Evolutionary conservation across 2,797 vertebrate species (phyloP).

Genomic region (Naso thynnoides): DNA sequence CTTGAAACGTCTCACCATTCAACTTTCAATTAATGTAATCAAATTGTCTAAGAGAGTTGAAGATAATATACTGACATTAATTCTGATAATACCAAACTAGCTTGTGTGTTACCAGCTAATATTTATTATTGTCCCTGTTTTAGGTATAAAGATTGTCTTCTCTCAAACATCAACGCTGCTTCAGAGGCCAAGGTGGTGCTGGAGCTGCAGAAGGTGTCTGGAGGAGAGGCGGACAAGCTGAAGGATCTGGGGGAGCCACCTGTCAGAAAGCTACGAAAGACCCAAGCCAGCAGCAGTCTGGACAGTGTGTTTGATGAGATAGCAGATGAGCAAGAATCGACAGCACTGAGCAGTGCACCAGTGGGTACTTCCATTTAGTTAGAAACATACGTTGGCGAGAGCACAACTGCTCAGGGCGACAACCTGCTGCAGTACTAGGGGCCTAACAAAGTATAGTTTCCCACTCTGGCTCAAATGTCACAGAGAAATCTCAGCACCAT

Average conservation of each 20-base stretch:
- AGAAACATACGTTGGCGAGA: conserved; percentile 4
- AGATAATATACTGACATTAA: no score
- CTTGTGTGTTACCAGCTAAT: background rate
- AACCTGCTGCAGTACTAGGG: background rate
- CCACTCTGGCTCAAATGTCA: background rate
- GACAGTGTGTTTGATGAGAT: conserved; percentile 6
- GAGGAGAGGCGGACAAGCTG: conserved; percentile 6
- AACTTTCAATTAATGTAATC: no score
- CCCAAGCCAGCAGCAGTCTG: background rate
- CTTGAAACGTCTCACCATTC: no score
- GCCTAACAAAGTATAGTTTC: background rate
- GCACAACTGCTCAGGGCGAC: background rate
- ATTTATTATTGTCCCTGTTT: conserved; percentile 4
- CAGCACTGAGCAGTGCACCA: no score
- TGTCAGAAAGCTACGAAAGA: conserved; percentile 11
- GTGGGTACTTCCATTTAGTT: background rate
- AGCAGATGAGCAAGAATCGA: conserved; percentile 13
- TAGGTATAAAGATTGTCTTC: conserved; percentile 11
- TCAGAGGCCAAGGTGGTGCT: background rate
- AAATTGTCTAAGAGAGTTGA: no score
- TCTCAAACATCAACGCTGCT: conserved; percentile 19
- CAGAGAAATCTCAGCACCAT: background rate
- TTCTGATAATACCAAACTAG: no score
- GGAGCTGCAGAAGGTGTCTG: conserved; percentile 17
- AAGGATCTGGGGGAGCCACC: background rate